Evolutionary conservation across 53 echinoderm and acorn worm species (phyloP), one percentile per base, ranked within the genome.

Genomic region (Zoroaster sp.): DNA sequence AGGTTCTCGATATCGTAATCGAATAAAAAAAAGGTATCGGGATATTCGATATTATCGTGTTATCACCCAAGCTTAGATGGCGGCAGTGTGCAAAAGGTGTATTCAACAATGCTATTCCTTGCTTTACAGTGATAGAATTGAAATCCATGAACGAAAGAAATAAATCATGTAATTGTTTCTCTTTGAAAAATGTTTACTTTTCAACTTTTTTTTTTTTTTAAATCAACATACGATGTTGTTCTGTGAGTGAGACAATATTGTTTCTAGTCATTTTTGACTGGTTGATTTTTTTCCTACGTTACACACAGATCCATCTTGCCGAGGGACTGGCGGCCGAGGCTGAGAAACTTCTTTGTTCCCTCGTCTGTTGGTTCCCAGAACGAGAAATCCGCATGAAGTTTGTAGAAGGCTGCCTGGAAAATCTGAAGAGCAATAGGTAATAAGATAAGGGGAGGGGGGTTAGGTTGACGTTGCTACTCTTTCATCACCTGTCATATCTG

Each of bases 281-380:
- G 4, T 47, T 45, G 77, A 32, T 15, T 46, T 31, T 69, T 3
- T 1, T 21, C 55, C 23, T 7, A 23, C 0, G 0, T 23, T 8
- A 23, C 25, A 5, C 55, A 23, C 79, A 95, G 96, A 77, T 86
- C n/a, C 93, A 93, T 82, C 88, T 95, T 3, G 80, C 89, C 30
- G 96, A 95, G 49, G 96, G 96, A 34, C 77, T 95, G 75, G 89
- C 92, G 10, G 89, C 90, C 1, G 93, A 93, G 63, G 93, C 96
- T 5, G 95, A 95, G 91, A 95, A 95, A 75, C 87, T 95, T 47
- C 90, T 95, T 0, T 93, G 96, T 78, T 86, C 88, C 39, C 78
- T 95, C 1, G 93, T 95, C n/a, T 95, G 96, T 73, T 91, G 90
- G 77, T 95, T 95, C 65, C 93, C 96, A n/a, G 96, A 95, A 54